These are phyloP conservation scores for Pristiophorus japonicus DNA, from an alignment of 2,113 vertebrate species.

Conservation along the genomic window DNA sequence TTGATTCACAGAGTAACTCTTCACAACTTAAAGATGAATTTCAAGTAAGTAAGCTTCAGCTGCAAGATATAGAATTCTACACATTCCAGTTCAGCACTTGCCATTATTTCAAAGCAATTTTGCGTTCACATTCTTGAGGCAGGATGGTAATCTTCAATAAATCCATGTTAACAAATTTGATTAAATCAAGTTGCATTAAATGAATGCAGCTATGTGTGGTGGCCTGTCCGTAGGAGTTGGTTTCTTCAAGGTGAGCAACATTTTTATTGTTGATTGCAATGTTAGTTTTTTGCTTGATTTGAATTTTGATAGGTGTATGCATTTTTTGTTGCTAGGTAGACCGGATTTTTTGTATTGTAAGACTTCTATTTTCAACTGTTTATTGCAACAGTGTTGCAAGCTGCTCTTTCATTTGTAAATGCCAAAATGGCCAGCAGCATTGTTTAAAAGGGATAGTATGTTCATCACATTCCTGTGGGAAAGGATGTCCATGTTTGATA, in stretches of 20 bases:
- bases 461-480: background rate
- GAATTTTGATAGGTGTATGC: too few species aligned
- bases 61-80: background rate
- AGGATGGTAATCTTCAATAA: background rate
- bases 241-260: background rate
- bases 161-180: background rate
- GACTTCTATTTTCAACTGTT: background rate
- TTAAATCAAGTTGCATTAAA: background rate
- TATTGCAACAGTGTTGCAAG: background rate
- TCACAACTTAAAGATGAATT: conserved; percentile 98
- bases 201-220: background rate
- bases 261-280: background rate
- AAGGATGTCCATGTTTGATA: background rate
- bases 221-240: background rate
- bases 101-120: background rate
- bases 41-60: conserved; percentile 67
- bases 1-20: conserved; percentile 98
- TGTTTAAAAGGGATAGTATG: background rate
- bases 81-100: background rate
- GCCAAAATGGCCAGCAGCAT: background rate
- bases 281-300: background rate
- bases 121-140: background rate
- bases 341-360: background rate
- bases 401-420: conserved; percentile 14
- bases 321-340: background rate